phyloP scores from a whole-genome alignment of 2,888 invertebrate species.

The Dasysyrphus albostriatus region DNA sequence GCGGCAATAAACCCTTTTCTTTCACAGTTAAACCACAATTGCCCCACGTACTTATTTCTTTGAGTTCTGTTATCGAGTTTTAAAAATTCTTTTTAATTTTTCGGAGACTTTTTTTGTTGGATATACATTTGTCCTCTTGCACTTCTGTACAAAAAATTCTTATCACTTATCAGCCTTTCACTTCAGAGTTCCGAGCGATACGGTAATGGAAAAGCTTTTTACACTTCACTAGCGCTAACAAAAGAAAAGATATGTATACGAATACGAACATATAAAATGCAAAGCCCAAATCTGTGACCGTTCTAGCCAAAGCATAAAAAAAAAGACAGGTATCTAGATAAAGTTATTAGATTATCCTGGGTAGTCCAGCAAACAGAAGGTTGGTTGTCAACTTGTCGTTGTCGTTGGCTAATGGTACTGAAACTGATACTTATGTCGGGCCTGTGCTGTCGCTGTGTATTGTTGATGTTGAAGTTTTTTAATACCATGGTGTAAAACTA shows the following conservation, averaged over 20 bases:
- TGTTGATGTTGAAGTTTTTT: no score
- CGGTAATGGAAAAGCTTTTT: neutral
- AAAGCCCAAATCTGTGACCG: neutral
- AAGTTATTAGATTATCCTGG: neutral
- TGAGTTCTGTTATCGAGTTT: slow-evolving; percentile 30
- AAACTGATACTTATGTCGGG: no score
- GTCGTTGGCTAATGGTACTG: neutral
- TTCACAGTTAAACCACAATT: neutral
- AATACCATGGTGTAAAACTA: no score
- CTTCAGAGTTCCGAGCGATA: neutral
- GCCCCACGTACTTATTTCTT: neutral
- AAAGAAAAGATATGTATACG: neutral
- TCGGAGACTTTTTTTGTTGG: neutral
- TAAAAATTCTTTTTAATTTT: slow-evolving; percentile 27
- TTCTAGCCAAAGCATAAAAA: neutral
- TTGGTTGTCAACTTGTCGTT: neutral
- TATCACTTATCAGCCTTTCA: slow-evolving; percentile 9
- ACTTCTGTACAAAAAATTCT: neutral
- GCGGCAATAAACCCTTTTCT: neutral
- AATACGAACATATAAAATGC: neutral
- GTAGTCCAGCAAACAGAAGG: neutral
- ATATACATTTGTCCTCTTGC: neutral
- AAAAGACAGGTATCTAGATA: neutral
- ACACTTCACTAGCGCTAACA: neutral
- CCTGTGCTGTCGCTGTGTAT: no score